phyloP scores from a whole-genome alignment of 1,140 invertebrate species.

The Orius laevigatus region DNA sequence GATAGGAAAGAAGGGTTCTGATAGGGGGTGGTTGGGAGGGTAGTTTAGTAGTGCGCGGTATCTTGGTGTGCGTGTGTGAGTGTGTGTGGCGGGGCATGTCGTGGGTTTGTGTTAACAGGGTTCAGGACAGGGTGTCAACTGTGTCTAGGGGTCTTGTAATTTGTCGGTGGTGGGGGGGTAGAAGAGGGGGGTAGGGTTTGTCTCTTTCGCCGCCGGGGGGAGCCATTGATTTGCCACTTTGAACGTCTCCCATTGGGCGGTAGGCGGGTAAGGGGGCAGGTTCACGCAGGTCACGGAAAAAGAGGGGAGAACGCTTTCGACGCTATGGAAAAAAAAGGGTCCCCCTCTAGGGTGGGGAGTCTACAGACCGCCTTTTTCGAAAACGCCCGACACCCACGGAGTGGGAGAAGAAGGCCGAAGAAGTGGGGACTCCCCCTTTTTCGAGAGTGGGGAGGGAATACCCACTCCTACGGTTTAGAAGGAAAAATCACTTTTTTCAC shows the following conservation, averaged over 20 bases:
- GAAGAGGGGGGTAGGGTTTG: background rate
- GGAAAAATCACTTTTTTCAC: conserved; percentile 10
- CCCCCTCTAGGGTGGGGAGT: background rate
- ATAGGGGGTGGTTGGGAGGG: no score
- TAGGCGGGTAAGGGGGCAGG: no score
- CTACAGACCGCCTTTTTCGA: background rate
- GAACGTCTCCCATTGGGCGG: no score
- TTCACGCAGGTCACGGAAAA: no score
- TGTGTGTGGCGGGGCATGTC: background rate
- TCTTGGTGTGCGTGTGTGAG: no score
- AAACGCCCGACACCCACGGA: no score
- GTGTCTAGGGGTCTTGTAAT: conserved; percentile 8
- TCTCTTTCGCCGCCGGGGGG: background rate
- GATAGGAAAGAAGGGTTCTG: no score
- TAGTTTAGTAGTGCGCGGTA: no score
- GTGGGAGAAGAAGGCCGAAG: no score
- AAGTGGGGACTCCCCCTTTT: no score
- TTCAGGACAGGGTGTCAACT: conserved; percentile 8
- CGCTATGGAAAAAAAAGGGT: background rate
- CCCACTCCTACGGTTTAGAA: background rate
- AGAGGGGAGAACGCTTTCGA: no score
- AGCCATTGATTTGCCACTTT: background rate
- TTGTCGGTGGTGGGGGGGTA: conserved; percentile 1
- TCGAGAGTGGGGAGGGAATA: background rate
- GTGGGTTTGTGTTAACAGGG: conserved; percentile 8